Percentiles rank a stretch among this genome's conserved stretches.
These are phyloP conservation scores for Eremophila alpestris DNA, from an alignment of 2,797 vertebrate species.

Conservation along the genomic window DNA sequence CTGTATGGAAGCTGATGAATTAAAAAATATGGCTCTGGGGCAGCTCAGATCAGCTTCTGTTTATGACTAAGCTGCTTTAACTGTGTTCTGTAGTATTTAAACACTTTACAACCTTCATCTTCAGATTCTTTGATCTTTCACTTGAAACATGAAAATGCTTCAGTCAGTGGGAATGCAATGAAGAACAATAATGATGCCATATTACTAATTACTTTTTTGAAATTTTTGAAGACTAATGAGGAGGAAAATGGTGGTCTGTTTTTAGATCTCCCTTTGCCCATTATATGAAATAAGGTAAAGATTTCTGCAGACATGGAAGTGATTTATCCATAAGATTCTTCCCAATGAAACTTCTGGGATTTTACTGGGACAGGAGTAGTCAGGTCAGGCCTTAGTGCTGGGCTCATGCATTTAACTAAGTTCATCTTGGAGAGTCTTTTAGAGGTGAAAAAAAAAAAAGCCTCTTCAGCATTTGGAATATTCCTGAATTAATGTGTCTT, in stretches of 20 bases:
- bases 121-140: background rate
- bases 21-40: background rate
- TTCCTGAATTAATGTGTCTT: background rate
- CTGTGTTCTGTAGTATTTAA: background rate
- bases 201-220: slow-evolving; percentile 20
- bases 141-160: background rate
- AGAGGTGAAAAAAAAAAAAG: background rate
- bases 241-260: background rate
- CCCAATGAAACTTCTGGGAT: background rate
- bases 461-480: background rate
- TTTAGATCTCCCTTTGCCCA: background rate
- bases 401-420: background rate
- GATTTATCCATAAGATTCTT: background rate
- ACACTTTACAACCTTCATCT: background rate
- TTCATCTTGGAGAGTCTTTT: background rate
- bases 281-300: background rate
- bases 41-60: background rate
- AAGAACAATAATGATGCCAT: slow-evolving; percentile 6
- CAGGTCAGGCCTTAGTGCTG: background rate
- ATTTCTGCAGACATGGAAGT: background rate
- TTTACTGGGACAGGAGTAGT: background rate
- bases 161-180: background rate
- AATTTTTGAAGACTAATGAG: slow-evolving; percentile 49
- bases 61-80: background rate
- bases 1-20: background rate